Conservation (phyloP, 2,888 invertebrate genomes). For the Iphiclides podalirius region DNA sequence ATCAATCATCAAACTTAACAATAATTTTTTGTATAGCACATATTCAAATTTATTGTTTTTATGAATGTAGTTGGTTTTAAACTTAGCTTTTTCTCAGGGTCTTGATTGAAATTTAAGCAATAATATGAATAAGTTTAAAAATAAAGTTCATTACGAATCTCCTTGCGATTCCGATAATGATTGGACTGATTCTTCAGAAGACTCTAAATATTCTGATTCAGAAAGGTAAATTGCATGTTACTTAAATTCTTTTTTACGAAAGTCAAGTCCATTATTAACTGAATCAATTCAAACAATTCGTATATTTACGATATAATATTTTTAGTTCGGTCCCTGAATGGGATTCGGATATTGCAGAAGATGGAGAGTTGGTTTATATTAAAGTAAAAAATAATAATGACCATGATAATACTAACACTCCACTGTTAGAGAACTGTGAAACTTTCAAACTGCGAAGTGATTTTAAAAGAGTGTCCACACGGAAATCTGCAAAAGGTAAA, state of each 20-base stretch:
- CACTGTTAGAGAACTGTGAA: slow-evolving; percentile 65
- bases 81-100: no score
- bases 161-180: slow-evolving; percentile 70
- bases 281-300: no score
- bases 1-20: no score
- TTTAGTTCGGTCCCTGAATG: slow-evolving; percentile 84
- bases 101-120: no score
- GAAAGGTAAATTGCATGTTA: slow-evolving; percentile 66
- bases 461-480: slow-evolving; percentile 67
- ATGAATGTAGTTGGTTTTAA: no score
- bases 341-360: slow-evolving; percentile 82
- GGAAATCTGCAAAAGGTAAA: slow-evolving; percentile 65
- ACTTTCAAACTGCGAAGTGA: slow-evolving; percentile 66
- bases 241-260: neutral
- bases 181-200: slow-evolving; percentile 68
- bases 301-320: no score
- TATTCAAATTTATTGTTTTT: no score
- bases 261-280: no score
- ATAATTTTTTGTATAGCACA: no score
- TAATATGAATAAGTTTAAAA: slow-evolving; percentile 51
- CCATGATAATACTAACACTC: slow-evolving; percentile 40
- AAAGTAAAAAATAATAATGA: slow-evolving; percentile 66
- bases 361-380: slow-evolving; percentile 84
- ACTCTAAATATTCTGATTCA: slow-evolving; percentile 80
- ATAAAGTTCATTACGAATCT: slow-evolving; percentile 55